Percentiles rank a stretch among this genome's conserved stretches.
phyloP scores from a whole-genome alignment of 2,797 vertebrate genomes.

The Cirrhinus molitorella region DNA sequence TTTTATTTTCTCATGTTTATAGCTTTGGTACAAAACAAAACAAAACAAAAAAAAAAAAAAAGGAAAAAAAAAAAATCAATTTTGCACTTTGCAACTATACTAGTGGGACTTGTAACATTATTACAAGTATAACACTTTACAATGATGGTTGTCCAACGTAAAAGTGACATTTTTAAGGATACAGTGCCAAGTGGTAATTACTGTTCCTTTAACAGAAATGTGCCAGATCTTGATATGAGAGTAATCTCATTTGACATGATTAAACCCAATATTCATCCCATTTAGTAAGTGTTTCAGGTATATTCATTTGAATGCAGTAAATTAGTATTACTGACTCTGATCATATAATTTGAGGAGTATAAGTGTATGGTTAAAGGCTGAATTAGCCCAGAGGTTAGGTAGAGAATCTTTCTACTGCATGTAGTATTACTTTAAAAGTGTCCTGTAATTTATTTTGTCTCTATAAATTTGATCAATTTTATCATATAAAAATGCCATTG shows the following conservation, averaged over 20 bases:
- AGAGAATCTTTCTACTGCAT: slow-evolving; percentile 65
- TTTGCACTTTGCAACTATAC: slow-evolving; percentile 97
- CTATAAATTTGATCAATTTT: slow-evolving; percentile 33
- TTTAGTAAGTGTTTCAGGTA: slow-evolving; percentile 56
- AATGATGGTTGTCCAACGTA: slow-evolving; percentile 56
- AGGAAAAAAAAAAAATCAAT: slow-evolving; percentile 82
- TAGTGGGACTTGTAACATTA: slow-evolving; percentile 96
- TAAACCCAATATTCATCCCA: slow-evolving; percentile 59
- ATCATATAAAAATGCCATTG: slow-evolving; percentile 47
- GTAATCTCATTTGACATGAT: slow-evolving; percentile 58
- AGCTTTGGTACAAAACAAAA: slow-evolving; percentile 92
- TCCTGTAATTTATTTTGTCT: slow-evolving; percentile 59
- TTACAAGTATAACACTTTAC: slow-evolving; percentile 78
- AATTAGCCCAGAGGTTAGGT: slow-evolving; percentile 56
- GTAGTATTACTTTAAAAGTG: slow-evolving; percentile 63
- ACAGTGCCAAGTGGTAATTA: slow-evolving; percentile 67
- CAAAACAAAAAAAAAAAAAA: slow-evolving; percentile 75
- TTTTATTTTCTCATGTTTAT: slow-evolving; percentile 78
- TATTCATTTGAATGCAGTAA: slow-evolving; percentile 59
- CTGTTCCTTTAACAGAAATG: slow-evolving; percentile 71
- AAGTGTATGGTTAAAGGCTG: slow-evolving; percentile 52
- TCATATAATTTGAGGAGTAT: slow-evolving; percentile 48
- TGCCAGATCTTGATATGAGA: slow-evolving; percentile 74
- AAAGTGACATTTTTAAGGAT: slow-evolving; percentile 69
- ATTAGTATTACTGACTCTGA: slow-evolving; percentile 58